These are phyloP conservation scores for Cygnus atratus DNA, from an alignment of 2,113 vertebrate species.

Conservation along the genomic window DNA sequence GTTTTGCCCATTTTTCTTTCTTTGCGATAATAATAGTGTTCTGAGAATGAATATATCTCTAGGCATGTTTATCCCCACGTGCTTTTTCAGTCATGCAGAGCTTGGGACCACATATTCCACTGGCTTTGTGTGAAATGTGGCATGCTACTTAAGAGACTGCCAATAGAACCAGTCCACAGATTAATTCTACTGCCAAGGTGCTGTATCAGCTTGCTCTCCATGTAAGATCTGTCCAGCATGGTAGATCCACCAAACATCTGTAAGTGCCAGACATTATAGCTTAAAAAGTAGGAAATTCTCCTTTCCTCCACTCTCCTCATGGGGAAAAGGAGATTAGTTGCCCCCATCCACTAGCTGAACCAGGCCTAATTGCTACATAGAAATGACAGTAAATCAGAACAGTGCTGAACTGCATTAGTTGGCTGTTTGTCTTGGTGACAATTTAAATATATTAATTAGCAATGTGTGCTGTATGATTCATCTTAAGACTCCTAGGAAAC, in stretches of 20 bases:
- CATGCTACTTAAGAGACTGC: not conserved
- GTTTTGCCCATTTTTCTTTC: not conserved
- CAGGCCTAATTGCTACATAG: not conserved
- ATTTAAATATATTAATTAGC: not conserved
- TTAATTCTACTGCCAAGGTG: not conserved
- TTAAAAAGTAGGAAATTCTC: not conserved
- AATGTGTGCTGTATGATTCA: not conserved
- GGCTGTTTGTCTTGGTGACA: not conserved
- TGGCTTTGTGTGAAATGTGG: not conserved
- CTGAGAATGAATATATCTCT: not conserved
- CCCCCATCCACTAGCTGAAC: not conserved
- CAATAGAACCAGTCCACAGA: not conserved
- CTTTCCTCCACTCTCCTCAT: not conserved
- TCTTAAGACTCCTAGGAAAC: not conserved
- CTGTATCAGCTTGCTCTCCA: not conserved
- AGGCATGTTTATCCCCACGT: not conserved
- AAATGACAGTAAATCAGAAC: not conserved
- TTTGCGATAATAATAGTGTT: not conserved
- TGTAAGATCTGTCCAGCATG: not conserved
- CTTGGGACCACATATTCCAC: not conserved
- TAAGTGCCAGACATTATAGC: not conserved
- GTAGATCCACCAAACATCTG: not conserved
- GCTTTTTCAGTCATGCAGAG: not conserved
- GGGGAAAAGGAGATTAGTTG: slow-evolving; percentile 3
- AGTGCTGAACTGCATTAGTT: not conserved